Evolutionary conservation across 2,797 vertebrate genomes (phyloP), one percentile per base, ranked within the genome.

Genomic region (Aselliscus stoliczkanus): DNA sequence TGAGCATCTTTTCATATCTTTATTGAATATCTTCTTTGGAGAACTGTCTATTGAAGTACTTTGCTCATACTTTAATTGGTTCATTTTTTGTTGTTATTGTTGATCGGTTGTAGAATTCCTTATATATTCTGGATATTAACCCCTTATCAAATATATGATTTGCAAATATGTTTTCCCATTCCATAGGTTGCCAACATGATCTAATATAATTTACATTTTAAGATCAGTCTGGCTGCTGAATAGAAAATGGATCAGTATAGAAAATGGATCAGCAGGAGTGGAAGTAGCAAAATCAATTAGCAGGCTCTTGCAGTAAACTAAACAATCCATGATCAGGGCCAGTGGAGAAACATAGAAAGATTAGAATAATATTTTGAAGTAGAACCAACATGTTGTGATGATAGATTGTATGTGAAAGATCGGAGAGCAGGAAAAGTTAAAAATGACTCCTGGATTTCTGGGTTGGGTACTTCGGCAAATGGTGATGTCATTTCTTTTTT

Each of bases 201-300:
- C 50, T 81, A 87, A 42, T 90, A 80, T 79, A 62, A 80, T 88
- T 93, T 93, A 82, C 14, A 62, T 50, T 90, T 62, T 73, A 86
- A 73, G 67, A 56, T 76, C 21, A 86, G 8, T 70, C 54, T 80
- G 65, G 29, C 44, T 85, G 34, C 50, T 60, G 64, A 50, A 21
- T 81, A 82, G 64, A 77, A 91, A 84, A 65, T 88, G 62, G 6
- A 56, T 90, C 54, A 62, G 15, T 90, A 15, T 39, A 79, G 39
- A 60, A 34, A 54, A 64, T 15, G 47, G 47, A 50, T 50, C 47
- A 93, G 13, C 25, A 96, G 93, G 47, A 93, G 39, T 81, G 4
- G 52, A 76, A 84, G 25, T 62, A 34, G 34, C 34, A 72, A 67
- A 89, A 56, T 42, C 39, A 60, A 17, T 29, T 42, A 72, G 18